Evolutionary conservation across 1,140 invertebrate genomes (phyloP).

Genomic region (Aphaenogaster ashmeadi): DNA sequence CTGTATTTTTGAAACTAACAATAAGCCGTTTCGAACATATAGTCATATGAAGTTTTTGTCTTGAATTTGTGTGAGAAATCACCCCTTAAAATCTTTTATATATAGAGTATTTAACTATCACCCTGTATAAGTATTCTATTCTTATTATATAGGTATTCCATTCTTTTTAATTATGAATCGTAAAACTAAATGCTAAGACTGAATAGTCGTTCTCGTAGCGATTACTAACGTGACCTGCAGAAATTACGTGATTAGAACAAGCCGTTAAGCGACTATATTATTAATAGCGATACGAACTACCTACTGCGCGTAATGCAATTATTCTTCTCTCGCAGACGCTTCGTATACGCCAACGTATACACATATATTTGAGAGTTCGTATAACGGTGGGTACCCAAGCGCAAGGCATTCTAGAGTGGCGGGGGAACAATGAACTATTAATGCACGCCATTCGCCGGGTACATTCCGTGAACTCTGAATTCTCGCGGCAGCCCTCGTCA

Average conservation of each 20-base stretch:
- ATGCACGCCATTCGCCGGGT: slow-evolving; percentile 77
- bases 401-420: slow-evolving; percentile 61
- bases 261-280: slow-evolving; percentile 19
- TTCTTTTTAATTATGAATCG: neutral
- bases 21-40: too few species aligned
- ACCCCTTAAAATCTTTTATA: too few species aligned
- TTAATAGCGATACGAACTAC: slow-evolving; percentile 25
- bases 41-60: too few species aligned
- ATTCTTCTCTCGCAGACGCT: slow-evolving; percentile 10
- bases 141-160: neutral
- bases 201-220: neutral
- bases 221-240: neutral
- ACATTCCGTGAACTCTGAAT: slow-evolving; percentile 71
- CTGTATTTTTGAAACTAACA: too few species aligned
- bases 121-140: neutral
- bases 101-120: neutral
- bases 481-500: slow-evolving; percentile 44
- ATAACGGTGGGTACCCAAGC: slow-evolving; percentile 45
- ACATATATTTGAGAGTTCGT: slow-evolving; percentile 26
- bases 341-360: neutral
- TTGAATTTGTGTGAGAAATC: too few species aligned
- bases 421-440: slow-evolving; percentile 82
- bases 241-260: slow-evolving; percentile 32
- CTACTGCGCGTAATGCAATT: slow-evolving; percentile 39
- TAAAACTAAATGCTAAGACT: neutral